Base-by-base conservation (phyloP, 2,113 vertebrate genomes). In the Cottus gobio region DNA sequence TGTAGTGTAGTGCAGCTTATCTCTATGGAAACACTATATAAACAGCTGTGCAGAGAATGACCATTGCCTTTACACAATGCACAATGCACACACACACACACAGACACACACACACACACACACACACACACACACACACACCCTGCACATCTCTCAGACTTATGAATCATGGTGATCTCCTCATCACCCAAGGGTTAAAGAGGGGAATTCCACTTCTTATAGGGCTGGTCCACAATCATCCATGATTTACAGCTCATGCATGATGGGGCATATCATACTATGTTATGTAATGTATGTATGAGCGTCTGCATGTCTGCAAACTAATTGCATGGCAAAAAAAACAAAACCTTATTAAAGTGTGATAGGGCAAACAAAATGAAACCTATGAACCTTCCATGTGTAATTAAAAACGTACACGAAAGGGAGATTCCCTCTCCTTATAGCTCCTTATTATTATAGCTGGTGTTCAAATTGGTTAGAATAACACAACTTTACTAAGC, bases 181-280 rank as follows among this genome's bases (percentile, higher is more conserved):
- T 79, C 62, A 62, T 82, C 77, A 82, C 67, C 74, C 31, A 54
- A 22, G 71, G 78, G 73, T 86, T 86, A 75, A 86, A 80, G 79
- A 90, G 91, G 92, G 92, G 84, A 88, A 85, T 92, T 93, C 92
- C 92, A 82, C 73, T 70, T 79, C 50, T 69, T 71, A 66, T 20
- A 84, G 71, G 26, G 65, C 62, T 85, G 76, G 12, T 70, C 76
- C 74, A 75, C 58, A 69, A 42, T 82, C 74, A 83, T 67, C n/a
- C 65, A 44, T 79, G 75, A 87, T 86, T 84, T 86, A 89, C 46
- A 82, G 79, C 58, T 75, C 63, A 46, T 69, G 79, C 74, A 68
- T 69, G 70, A 85, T 72, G 54, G 74, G 62, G 2, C 68, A 65
- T 5, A 42, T 28, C 37, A 63, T 61, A 48, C 16, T 63, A 75